These are phyloP conservation scores for Gisinianus flammeolus DNA, from an alignment of 2,888 invertebrate species.

Conservation along the genomic window DNA sequence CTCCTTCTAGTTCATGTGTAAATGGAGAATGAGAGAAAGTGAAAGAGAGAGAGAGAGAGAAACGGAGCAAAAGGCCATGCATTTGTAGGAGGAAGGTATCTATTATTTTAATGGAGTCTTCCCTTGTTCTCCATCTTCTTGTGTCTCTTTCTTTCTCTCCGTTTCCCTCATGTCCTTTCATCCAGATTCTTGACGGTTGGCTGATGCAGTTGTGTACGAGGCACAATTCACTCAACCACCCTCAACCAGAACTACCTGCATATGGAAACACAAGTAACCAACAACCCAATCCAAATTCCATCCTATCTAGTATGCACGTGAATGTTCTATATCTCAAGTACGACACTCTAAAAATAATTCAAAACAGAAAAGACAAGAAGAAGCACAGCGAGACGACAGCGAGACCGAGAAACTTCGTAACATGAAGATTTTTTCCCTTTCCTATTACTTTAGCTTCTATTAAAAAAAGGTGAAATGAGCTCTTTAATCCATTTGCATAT, in stretches of 20 bases:
- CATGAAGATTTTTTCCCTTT: too few relatives aligned
- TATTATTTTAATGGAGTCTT: slow-evolving; percentile 26
- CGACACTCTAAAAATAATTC: too few relatives aligned
- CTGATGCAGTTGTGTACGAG: neutral
- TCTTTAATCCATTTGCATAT: neutral
- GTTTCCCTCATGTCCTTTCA: neutral
- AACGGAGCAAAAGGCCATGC: slow-evolving; percentile 28
- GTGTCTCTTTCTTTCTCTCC: slow-evolving; percentile 11
- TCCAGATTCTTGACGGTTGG: slow-evolving; percentile 5
- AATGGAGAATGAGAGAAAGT: neutral
- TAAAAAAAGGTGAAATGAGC: slow-evolving; percentile 4
- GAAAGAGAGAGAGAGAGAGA: too few relatives aligned
- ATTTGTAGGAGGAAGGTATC: slow-evolving; percentile 28
- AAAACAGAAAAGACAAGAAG: too few relatives aligned
- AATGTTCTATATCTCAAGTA: too few relatives aligned
- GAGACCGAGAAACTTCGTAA: too few relatives aligned
- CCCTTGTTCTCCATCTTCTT: slow-evolving; percentile 17
- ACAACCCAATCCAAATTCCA: neutral
- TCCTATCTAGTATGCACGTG: too few relatives aligned
- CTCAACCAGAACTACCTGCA: neutral
- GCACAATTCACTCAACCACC: slow-evolving; percentile 27
- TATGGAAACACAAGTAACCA: neutral
- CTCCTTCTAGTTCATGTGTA: neutral
- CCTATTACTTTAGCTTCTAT: too few relatives aligned
- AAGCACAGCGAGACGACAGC: too few relatives aligned